Base-by-base conservation (phyloP, 23 tunicate species). In the Diplosoma virens region DNA sequence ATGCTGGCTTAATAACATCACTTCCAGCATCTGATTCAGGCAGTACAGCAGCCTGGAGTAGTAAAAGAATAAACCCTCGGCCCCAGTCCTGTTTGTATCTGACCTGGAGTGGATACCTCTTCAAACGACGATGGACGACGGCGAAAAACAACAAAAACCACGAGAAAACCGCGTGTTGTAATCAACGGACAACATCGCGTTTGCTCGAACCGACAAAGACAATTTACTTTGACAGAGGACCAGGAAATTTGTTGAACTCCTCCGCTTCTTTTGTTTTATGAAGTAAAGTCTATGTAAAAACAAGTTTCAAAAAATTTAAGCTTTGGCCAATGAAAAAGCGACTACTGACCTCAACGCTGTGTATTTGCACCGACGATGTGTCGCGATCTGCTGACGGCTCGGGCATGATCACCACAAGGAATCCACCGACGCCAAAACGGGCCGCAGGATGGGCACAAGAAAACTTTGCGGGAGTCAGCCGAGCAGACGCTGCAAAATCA, bases 401-500 rank as follows among this genome's bases (percentile, higher is more conserved):
- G 53, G 92, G 92, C 25, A 76, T 33, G 23, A 85, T 87, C 29
- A 70, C 54, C 20, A 92, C 59, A 2, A 92, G 52, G 31, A 85
- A 84, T 6, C 97, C 97, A 2, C 92, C 92, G 18, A 87, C 72
- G 1, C 88, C 91, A 81, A 92, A 92, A 45, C 97, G 66, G 23
- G 59, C 79, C 0, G 81, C 56, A 17, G 97, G 81, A 59, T 92
- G 97, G 28, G 79, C 66, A 29, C 83, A 26, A 18, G 29, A 37
- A 41, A 85, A 85, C 33, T 85, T 92, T 25, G 75, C 59, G 23
- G 97, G 97, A 22, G 97, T 92, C 28, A 50, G 72, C 37, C 89
- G 76, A 1, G 71, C 85, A 27, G 87, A 80, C 1, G 37, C 70
- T 63, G 37, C 9, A 68, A 37, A n/a, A n/a, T n/a, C n/a, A n/a